These are phyloP conservation scores for Hirtodrosophila alboralis DNA, from an alignment of 2,888 invertebrate genomes.

Conservation along the genomic window DNA sequence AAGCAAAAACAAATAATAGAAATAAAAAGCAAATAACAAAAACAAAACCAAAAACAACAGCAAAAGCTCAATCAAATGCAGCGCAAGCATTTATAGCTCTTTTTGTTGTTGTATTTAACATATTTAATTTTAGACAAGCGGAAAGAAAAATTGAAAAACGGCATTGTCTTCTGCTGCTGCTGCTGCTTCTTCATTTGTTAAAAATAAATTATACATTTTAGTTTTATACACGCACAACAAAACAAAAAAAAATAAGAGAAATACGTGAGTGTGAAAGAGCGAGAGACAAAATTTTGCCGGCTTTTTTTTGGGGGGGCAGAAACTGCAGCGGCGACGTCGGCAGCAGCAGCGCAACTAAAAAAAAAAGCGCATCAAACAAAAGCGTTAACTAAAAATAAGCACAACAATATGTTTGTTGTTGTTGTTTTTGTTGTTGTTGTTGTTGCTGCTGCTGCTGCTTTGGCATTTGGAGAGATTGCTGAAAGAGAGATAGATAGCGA, in stretches of 20 bases:
- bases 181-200: conserved; percentile 57
- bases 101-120: conserved; percentile 50
- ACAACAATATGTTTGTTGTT: conserved; percentile 22
- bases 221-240: conserved; percentile 57
- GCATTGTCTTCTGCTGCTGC: conserved; percentile 52
- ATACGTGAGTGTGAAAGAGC: conserved; percentile 11
- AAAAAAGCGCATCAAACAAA: conserved; percentile 58
- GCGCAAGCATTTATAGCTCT: conserved; percentile 39
- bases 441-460: conserved; percentile 22
- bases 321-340: conserved; percentile 14
- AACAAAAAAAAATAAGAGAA: conserved; percentile 8
- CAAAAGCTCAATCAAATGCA: conserved; percentile 53
- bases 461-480: conserved; percentile 31
- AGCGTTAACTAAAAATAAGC: conserved; percentile 60
- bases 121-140: conserved; percentile 75
- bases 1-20: conserved; percentile 15
- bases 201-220: conserved; percentile 71
- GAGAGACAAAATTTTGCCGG: conserved; percentile 44
- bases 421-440: no score
- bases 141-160: conserved; percentile 70
- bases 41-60: conserved; percentile 15
- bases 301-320: conserved; percentile 45
- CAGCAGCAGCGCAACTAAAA: conserved; percentile 24
- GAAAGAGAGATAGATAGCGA: conserved; percentile 5
- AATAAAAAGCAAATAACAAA: conserved; percentile 21